A percentile compares a stretch with the other conserved stretches of the same genome.
Evolutionary conservation across 2,113 vertebrate genomes (phyloP).

Genomic region (Pachypanchax playfairii): DNA sequence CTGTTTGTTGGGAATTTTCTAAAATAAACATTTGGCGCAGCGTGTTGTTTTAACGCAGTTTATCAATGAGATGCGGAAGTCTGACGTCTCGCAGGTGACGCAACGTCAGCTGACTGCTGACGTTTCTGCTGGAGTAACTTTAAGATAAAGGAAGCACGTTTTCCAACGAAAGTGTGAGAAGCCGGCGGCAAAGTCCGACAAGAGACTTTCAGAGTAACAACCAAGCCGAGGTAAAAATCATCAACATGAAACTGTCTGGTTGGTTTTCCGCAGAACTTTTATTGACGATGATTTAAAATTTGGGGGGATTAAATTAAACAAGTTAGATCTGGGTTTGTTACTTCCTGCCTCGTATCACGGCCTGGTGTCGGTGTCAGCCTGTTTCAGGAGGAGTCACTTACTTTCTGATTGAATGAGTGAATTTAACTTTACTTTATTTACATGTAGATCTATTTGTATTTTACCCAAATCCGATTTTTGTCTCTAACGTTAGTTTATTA

Average conservation of each 20-base stretch:
- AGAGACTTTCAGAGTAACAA: too few relatives aligned
- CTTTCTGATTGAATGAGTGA: not conserved
- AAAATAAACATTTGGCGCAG: rapidly evolving
- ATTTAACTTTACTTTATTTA: not conserved
- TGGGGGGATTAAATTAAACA: not conserved
- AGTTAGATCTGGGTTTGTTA: not conserved
- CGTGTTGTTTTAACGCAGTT: too few relatives aligned
- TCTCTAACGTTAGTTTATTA: too few relatives aligned
- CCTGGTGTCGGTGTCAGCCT: not conserved
- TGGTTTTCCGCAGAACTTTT: too few relatives aligned
- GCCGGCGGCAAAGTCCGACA: not conserved
- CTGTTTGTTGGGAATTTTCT: not conserved
- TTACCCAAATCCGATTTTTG: not conserved
- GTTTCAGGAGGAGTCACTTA: not conserved
- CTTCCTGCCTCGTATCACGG: conserved; percentile 26
- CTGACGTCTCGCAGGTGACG: conserved; percentile 15
- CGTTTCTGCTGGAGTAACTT: conserved; percentile 17
- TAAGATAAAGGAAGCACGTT: conserved; percentile 8
- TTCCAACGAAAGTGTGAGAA: not conserved
- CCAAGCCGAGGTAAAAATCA: too few relatives aligned
- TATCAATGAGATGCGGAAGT: not conserved
- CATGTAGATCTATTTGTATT: not conserved
- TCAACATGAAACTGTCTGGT: too few relatives aligned
- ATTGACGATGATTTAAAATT: too few relatives aligned
- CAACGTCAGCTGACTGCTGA: conserved; percentile 63